Base-by-base conservation (phyloP, 1,140 invertebrate genomes). In the Calliopsis andreniformis region DNA sequence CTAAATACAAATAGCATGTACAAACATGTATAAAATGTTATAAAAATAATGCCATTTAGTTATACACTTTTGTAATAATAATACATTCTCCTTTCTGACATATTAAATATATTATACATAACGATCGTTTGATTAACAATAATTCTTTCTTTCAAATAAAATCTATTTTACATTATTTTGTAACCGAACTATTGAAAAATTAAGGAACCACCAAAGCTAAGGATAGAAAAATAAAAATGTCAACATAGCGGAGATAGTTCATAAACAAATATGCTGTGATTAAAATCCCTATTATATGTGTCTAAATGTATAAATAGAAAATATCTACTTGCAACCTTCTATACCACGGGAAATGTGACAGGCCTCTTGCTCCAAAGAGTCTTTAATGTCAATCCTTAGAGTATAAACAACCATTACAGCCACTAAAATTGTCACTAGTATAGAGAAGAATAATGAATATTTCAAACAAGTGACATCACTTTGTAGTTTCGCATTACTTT, bases 401-500 rank as follows among this genome's bases (percentile, higher is more conserved):
- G 86, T 72, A 43, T 88, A 87, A 39, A 86, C 61, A 51, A 89
- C 53, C 28, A 79, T 69, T 51, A 90, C 73, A 20, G 87, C 88
- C 28, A 91, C 68, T 42, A 88, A 51, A 43, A 92, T 83, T 43
- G 85, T 90, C 39, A 89, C 28, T 51, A 89, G 78, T 39, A 91
- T 88, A 25, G 86, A 90, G 51, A 91, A 55, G 1, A 91, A 78
- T 62, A 91, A 63, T 62, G 90, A 72, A 55, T 88, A 86, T 70
- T 91, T 92, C 69, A 91, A 35, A 12, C 68, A 86, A 6, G 62
- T 76, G 3, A 92, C 32, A 0, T 92, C 87, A 28, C 75, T 87
- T 20, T 88, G 80, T 28, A 92, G 43, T 28, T 86, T 89, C 1
- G 70, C 70, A 20, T 89, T 86, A 70, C 79, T 80, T 30, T 92